Conservation (phyloP, 2,113 vertebrate genomes). For the Balaenoptera acutorostrata region DNA sequence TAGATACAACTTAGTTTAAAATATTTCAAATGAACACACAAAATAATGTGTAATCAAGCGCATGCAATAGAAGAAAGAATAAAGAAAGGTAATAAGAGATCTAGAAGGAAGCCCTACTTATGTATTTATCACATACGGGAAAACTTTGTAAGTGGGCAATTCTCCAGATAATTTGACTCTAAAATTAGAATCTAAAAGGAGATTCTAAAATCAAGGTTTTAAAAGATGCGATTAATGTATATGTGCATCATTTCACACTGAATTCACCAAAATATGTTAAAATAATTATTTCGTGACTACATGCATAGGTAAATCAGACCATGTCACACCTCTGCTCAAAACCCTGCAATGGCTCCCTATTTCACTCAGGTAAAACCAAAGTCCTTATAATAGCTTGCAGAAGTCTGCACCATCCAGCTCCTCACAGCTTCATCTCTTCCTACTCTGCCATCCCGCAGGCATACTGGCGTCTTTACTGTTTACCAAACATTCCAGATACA, state of each 20-base stretch:
- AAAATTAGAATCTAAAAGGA: background rate
- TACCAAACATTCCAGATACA: background rate
- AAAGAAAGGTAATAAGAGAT: background rate
- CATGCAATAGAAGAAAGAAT: background rate
- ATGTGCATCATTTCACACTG: background rate
- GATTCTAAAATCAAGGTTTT: background rate
- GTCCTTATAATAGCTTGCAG: background rate
- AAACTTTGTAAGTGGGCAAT: slow-evolving; percentile 11
- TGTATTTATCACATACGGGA: background rate
- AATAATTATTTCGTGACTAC: background rate
- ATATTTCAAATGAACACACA: background rate
- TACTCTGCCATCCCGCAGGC: background rate
- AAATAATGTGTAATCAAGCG: background rate
- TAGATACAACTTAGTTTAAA: slow-evolving; percentile 8
- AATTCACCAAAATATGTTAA: background rate
- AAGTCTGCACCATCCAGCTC: background rate
- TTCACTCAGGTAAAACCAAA: background rate
- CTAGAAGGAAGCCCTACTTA: background rate
- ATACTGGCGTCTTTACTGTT: background rate
- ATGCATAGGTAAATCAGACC: background rate
- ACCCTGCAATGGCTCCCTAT: background rate
- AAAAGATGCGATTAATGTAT: background rate
- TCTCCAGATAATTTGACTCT: background rate
- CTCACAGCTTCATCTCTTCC: background rate
- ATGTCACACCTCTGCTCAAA: background rate